A percentile compares a stretch with the other conserved stretches of the same genome.
Evolutionary conservation across 2,888 invertebrate species (phyloP).

Genomic region (Podabrus alpinus): DNA sequence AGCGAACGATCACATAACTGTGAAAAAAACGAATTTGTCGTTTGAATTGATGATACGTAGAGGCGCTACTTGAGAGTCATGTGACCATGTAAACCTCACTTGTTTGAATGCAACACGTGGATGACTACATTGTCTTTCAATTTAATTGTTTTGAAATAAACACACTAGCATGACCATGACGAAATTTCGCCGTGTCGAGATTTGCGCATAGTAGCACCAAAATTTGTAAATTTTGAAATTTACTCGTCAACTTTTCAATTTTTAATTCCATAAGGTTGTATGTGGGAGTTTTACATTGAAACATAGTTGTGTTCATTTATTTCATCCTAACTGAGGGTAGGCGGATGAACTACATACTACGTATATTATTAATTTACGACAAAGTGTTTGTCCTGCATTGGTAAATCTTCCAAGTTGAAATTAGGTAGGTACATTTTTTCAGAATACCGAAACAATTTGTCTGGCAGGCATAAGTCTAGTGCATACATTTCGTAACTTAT

Average conservation of each 20-base stretch:
- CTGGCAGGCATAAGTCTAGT: too few species aligned
- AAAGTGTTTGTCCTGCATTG: not conserved
- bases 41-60: conserved; percentile 37
- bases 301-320: not conserved
- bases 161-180: not conserved
- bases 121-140: conserved; percentile 22
- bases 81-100: conserved; percentile 45
- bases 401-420: not conserved
- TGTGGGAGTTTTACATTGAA: not conserved
- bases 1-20: conserved; percentile 39
- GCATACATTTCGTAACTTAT: too few species aligned
- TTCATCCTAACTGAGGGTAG: not conserved
- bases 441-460: not conserved
- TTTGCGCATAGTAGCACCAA: not conserved
- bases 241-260: not conserved
- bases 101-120: conserved; percentile 50
- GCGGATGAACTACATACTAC: not conserved
- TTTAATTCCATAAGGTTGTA: not conserved
- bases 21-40: conserved; percentile 39
- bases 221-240: not conserved
- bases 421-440: not conserved
- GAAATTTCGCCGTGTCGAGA: not conserved
- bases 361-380: not conserved
- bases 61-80: conserved; percentile 47
- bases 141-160: not conserved